Evolutionary conservation across 2,888 invertebrate species (phyloP).

Genomic region (Colletes collaris): DNA sequence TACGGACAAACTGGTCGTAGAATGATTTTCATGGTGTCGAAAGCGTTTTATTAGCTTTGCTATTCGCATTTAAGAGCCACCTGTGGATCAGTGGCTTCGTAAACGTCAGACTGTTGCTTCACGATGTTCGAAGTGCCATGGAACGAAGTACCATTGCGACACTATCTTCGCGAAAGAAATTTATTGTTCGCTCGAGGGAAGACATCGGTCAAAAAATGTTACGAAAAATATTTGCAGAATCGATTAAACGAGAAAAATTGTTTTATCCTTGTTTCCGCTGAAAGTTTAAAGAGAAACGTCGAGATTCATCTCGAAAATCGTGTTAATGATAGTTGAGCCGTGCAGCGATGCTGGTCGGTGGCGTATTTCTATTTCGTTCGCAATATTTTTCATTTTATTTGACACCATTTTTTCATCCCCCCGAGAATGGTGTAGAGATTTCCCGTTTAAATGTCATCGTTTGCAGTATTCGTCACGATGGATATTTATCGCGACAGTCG

Average conservation of each 20-base stretch:
- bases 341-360: neutral
- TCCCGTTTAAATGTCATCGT: neutral
- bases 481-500: neutral
- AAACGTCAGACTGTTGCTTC: conserved; percentile 23
- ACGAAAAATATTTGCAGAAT: too few species aligned
- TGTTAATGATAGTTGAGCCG: neutral
- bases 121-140: neutral
- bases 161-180: neutral
- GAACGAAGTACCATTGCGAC: too few species aligned
- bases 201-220: too few species aligned
- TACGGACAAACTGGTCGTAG: neutral
- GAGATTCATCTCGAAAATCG: too few species aligned
- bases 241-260: too few species aligned
- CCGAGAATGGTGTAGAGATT: neutral
- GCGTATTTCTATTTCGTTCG: conserved; percentile 5
- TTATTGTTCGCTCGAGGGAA: too few species aligned
- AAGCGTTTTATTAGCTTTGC: conserved; percentile 27
- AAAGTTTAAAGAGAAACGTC: too few species aligned
- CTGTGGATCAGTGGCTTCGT: conserved; percentile 58
- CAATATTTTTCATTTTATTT: neutral
- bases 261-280: too few species aligned
- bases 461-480: neutral
- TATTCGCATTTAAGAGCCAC: conserved; percentile 58
- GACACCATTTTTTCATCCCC: neutral
- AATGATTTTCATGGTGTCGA: conserved; percentile 20